Base-by-base conservation (phyloP, 1,140 invertebrate genomes). In the Parapsyche elsis region DNA sequence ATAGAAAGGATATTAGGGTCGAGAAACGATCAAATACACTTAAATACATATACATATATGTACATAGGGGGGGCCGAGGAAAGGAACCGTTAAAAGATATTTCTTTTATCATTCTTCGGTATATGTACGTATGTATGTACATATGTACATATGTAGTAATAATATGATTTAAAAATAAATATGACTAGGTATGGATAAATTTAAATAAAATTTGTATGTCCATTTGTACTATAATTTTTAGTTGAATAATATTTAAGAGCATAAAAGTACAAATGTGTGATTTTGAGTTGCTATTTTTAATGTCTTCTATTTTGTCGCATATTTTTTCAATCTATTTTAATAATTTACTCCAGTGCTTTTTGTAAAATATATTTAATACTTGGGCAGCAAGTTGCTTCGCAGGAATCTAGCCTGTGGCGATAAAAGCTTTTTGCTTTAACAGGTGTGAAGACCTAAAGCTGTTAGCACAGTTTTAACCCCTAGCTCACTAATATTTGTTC, bases 361-460 rank as follows among this genome's bases (percentile, higher is more conserved):
- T 30, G 12, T 61, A 61, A 4, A 38, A 38, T 38, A 38, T 38
- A 38, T 16, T 26, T 26, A 24, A 26, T 67, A 24, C 64, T 26
- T 23, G 24, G 24, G 24, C 24, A 57, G 14, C 45, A 75, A 75
- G 57, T 75, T 75, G 21, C 21, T 75, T 24, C 23, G 26, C 45
- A 19, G 12, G n/a, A 5, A 49, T 24, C 26, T 9, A 16, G 45
- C 53, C 30, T 38, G 23, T 19, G 44, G 59, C 57, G 75, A 77
- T 77, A 77, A 77, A 77, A 77, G 75, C 75, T 77, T 77, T 77
- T 64, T 77, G 26, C 75, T 49, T 64, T 77, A 64, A 61, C 57
- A 77, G 75, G 75, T 77, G 75, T 64, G 53, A 77, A 44, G 75
- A 77, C 75, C 75, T 23, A 26, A 49, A 21, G 75, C 75, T 77